Conservation (phyloP, 2,888 invertebrate species). For the Himalopsyche anomala region DNA sequence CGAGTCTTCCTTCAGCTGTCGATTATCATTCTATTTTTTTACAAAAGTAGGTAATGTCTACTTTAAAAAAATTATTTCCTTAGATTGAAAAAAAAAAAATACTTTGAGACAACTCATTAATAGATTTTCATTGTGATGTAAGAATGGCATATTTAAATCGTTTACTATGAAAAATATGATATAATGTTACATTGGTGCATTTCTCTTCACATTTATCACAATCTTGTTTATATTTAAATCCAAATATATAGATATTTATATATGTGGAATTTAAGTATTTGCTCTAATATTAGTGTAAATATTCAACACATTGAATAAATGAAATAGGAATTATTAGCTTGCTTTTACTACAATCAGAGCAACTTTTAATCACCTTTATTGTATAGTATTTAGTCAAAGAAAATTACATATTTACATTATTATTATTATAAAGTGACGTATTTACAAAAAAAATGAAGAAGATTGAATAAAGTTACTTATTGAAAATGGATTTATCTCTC, state of each 20-base stretch:
- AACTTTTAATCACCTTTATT: not conserved
- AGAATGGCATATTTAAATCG: not conserved
- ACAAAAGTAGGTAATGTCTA: not conserved
- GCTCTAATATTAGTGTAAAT: constrained; percentile 1
- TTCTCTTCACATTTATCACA: constrained; percentile 8
- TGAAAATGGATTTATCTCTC: no score
- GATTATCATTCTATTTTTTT: constrained; percentile 19
- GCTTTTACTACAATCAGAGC: not conserved
- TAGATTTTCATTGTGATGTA: not conserved
- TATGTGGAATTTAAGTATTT: not conserved
- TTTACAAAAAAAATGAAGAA: no score
- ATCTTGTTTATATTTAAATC: not conserved
- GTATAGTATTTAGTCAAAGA: not conserved
- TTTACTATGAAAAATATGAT: not conserved
- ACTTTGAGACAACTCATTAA: not conserved
- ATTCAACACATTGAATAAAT: not conserved
- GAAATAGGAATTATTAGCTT: not conserved
- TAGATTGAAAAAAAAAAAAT: not conserved
- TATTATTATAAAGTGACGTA: no score
- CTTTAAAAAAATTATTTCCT: not conserved
- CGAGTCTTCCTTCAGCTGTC: not conserved
- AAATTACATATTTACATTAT: no score
- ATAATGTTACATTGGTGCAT: constrained; percentile 18
- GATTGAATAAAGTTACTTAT: no score
- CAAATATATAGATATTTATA: not conserved